A percentile compares a stretch with the other conserved stretches of the same genome.
phyloP scores from a whole-genome alignment of 1,140 invertebrate species.

The Cylas formicarius region DNA sequence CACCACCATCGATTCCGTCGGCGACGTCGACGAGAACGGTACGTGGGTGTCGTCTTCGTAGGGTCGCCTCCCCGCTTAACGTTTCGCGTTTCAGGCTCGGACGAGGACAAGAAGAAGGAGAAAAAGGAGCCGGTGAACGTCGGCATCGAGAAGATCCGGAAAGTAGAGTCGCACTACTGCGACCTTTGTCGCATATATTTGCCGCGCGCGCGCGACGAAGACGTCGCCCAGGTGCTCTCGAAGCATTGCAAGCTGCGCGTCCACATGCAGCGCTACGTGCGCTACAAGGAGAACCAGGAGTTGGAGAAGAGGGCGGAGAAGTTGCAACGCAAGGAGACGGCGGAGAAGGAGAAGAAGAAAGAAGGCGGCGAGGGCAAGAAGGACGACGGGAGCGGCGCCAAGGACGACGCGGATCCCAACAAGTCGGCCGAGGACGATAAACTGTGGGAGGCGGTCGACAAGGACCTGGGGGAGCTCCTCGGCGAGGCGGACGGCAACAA shows the following conservation, averaged over 20 bases:
- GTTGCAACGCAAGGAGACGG: conserved; percentile 50
- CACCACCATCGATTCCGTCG: conserved; percentile 75
- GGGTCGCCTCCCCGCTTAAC: neutral
- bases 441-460: conserved; percentile 67
- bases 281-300: conserved; percentile 64
- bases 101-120: conserved; percentile 50
- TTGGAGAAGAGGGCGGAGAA: conserved; percentile 59
- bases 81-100: conserved; percentile 30
- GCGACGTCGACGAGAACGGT: conserved; percentile 60
- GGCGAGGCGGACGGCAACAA: conserved; percentile 57
- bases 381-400: conserved; percentile 21
- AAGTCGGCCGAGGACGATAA: conserved; percentile 48
- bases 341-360: conserved; percentile 32
- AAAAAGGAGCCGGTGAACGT: conserved; percentile 58
- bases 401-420: conserved; percentile 14
- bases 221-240: neutral
- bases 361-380: conserved; percentile 25
- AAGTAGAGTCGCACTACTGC: conserved; percentile 65
- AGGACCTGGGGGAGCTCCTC: conserved; percentile 62
- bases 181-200: conserved; percentile 68
- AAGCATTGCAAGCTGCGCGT: conserved; percentile 59
- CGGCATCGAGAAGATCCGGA: conserved; percentile 67
- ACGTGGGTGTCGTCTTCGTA: neutral
- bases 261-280: conserved; percentile 64
- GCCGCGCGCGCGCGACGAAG: conserved; percentile 51